These are phyloP conservation scores for Holacanthella duospinosa DNA, from an alignment of 2,888 invertebrate species.

Conservation along the genomic window DNA sequence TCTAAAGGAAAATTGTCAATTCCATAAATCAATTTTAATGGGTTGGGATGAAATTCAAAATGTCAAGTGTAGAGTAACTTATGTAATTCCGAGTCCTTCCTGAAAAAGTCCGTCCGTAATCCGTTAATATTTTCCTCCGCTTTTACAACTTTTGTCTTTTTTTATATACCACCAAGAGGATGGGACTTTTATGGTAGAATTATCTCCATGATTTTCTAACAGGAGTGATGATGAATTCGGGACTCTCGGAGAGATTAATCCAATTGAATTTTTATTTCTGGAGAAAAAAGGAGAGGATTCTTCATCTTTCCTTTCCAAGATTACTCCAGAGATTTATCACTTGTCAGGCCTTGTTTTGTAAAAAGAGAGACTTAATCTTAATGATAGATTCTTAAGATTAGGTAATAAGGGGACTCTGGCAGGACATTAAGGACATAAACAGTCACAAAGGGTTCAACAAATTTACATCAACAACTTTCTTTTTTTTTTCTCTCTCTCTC, in stretches of 20 bases:
- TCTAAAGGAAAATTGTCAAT: neutral
- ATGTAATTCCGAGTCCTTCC: slow-evolving; percentile 2
- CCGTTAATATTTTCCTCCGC: neutral
- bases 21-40: slow-evolving; percentile 6
- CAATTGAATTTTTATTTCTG: neutral
- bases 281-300: neutral
- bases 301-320: neutral
- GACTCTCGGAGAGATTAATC: neutral
- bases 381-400: neutral
- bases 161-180: too few species aligned
- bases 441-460: too few species aligned
- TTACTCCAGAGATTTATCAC: neutral
- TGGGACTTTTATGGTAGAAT: too few species aligned
- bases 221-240: too few species aligned
- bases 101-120: neutral
- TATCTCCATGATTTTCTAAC: neutral
- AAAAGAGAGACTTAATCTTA: neutral
- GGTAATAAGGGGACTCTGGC: neutral
- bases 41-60: neutral
- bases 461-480: too few species aligned
- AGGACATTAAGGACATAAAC: neutral
- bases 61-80: neutral
- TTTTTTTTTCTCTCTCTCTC: too few species aligned
- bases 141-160: too few species aligned
- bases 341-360: neutral